A percentile compares a stretch with the other conserved stretches of the same genome.
Conservation (phyloP, 2,888 invertebrate genomes). For the Tiphia femorata region DNA sequence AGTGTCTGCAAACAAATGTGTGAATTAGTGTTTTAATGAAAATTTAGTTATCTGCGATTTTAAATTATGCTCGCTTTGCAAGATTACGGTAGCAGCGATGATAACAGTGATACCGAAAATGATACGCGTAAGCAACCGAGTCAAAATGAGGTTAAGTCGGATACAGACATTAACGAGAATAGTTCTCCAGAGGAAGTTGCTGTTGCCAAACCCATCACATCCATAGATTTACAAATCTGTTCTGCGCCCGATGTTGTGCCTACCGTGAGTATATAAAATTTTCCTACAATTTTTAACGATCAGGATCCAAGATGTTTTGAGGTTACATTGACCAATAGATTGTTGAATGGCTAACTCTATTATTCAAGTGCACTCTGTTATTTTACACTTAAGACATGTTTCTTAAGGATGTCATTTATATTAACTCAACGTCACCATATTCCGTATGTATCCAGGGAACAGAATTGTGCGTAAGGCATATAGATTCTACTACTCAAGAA, state of each 20-base stretch:
- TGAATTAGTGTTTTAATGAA: no score
- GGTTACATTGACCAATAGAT: no score
- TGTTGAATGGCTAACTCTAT: no score
- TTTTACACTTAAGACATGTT: slow-evolving; percentile 2
- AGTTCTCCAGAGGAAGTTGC: slow-evolving; percentile 55
- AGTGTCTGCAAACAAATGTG: no score
- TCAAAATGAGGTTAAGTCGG: slow-evolving; percentile 62
- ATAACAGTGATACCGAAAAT: slow-evolving; percentile 66
- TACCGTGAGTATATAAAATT: slow-evolving; percentile 72
- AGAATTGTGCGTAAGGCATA: slow-evolving; percentile 77
- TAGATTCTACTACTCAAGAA: slow-evolving; percentile 87
- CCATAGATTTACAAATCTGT: slow-evolving; percentile 79
- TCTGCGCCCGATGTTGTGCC: slow-evolving; percentile 89
- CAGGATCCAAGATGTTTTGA: no score
- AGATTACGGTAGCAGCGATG: slow-evolving; percentile 81
- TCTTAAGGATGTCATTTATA: slow-evolving; percentile 10
- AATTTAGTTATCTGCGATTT: no score
- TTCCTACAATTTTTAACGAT: slow-evolving; percentile 4
- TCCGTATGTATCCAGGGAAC: slow-evolving; percentile 72
- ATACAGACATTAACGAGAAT: slow-evolving; percentile 63
- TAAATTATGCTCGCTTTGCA: slow-evolving; percentile 79
- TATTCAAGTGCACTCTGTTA: slow-evolving; percentile 1
- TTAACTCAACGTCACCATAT: neutral
- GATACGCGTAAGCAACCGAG: slow-evolving; percentile 18
- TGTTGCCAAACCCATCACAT: slow-evolving; percentile 64